Conservation (phyloP, 2,888 invertebrate genomes). For the Laspeyria flexula region DNA sequence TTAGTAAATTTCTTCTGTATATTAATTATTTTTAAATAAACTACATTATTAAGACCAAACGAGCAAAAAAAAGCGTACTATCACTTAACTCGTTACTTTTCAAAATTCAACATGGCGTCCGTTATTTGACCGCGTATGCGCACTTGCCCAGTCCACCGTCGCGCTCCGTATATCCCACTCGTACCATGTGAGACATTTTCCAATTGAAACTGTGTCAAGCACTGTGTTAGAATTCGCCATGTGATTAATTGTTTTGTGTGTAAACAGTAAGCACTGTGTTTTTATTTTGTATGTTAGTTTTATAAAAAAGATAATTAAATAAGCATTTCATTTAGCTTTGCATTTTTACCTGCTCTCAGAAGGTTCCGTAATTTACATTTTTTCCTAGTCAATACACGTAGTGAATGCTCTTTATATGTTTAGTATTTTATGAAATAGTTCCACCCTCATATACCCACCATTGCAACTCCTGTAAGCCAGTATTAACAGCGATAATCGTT, state of each 20-base stretch:
- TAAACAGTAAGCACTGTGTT: constrained; percentile 32
- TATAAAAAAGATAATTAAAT: neutral
- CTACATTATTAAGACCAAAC: no score
- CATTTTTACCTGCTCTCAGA: no score
- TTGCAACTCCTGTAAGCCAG: no score
- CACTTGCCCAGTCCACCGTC: constrained; percentile 60
- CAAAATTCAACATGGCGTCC: constrained; percentile 39
- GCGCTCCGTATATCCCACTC: constrained; percentile 66
- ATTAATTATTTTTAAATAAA: no score
- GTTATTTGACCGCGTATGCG: constrained; percentile 53
- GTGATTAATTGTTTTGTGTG: constrained; percentile 29
- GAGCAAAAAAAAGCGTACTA: constrained; percentile 6
- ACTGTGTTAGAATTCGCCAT: constrained; percentile 26
- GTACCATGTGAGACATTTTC: constrained; percentile 40
- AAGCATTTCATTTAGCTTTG: no score
- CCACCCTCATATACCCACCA: no score
- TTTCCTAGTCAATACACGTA: no score
- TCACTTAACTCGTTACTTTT: constrained; percentile 29
- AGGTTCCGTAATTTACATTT: no score
- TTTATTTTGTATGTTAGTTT: neutral
- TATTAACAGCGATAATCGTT: no score
- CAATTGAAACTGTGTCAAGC: constrained; percentile 28
- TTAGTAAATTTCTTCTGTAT: no score
- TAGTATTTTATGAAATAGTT: no score
- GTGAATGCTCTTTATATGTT: no score